Evolutionary conservation across 1,140 invertebrate species (phyloP).

Genomic region (Cyclargus thomasi): DNA sequence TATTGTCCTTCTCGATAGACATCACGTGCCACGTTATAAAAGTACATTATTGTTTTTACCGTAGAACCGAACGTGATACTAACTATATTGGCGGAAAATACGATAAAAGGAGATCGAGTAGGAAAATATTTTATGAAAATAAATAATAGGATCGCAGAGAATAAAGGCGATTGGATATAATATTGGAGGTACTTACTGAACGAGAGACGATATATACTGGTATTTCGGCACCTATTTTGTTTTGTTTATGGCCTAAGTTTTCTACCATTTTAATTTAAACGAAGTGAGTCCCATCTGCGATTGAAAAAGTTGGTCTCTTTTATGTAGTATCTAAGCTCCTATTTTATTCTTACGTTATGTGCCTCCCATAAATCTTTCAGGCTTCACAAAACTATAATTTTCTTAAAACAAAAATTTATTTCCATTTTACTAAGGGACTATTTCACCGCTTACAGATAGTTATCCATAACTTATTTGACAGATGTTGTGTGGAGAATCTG

Average conservation of each 20-base stretch:
- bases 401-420: too few species aligned
- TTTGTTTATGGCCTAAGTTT: background rate
- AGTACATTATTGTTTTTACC: conserved; percentile 21
- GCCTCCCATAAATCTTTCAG: too few species aligned
- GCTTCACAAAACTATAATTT: too few species aligned
- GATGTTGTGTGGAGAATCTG: too few species aligned
- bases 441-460: too few species aligned
- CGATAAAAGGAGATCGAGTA: conserved; percentile 22
- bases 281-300: background rate
- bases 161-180: conserved; percentile 22
- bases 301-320: background rate
- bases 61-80: conserved; percentile 18
- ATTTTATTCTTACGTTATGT: background rate
- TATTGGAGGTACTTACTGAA: conserved; percentile 22
- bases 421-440: too few species aligned
- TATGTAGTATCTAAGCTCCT: background rate
- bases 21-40: background rate
- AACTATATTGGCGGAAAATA: conserved; percentile 22
- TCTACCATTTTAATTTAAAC: background rate
- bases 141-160: conserved; percentile 24
- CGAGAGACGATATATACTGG: conserved; percentile 3
- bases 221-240: background rate
- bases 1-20: too few species aligned
- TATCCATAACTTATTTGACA: too few species aligned
- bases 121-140: conserved; percentile 24